Percentiles rank a stretch among this genome's conserved stretches.
Evolutionary conservation across 2,888 invertebrate species (phyloP).

Genomic region (Deilephila elpenor): DNA sequence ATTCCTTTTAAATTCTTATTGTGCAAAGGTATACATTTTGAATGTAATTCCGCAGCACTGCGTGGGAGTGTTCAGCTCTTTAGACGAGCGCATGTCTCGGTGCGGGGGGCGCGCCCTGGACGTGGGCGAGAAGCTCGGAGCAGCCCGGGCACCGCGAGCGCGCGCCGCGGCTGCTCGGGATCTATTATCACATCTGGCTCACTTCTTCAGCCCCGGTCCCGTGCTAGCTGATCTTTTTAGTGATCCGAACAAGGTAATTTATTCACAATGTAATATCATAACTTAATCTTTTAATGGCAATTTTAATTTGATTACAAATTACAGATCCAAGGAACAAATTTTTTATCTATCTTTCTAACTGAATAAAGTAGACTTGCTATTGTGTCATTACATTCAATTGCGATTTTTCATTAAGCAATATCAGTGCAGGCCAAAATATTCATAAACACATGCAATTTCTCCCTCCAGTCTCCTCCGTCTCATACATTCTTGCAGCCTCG

Average conservation of each 20-base stretch:
- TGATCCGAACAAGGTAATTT: conserved; percentile 90
- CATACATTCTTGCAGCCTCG: no score
- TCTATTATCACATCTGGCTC: conserved; percentile 95
- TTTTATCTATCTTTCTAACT: no score
- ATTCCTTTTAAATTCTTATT: no score
- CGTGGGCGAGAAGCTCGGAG: conserved; percentile 99
- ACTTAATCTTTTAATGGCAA: neutral
- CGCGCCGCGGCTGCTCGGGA: conserved; percentile 97
- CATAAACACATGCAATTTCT: no score
- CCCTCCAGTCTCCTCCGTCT: no score
- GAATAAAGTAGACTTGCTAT: no score
- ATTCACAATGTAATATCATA: neutral
- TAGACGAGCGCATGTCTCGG: conserved; percentile 97
- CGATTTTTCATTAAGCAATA: no score
- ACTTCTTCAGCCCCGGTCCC: conserved; percentile 94
- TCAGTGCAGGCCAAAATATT: no score
- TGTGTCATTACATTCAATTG: no score
- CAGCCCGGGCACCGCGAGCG: conserved; percentile 96
- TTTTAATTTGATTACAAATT: no score
- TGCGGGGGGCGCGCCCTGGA: conserved; percentile 99
- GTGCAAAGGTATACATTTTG: neutral
- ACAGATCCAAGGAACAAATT: no score
- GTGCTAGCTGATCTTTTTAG: conserved; percentile 94
- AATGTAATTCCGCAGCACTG: conserved; percentile 85
- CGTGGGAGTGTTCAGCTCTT: conserved; percentile 94